These are phyloP conservation scores for Teleogryllus occipitalis DNA, from an alignment of 1,140 invertebrate species.

Conservation along the genomic window DNA sequence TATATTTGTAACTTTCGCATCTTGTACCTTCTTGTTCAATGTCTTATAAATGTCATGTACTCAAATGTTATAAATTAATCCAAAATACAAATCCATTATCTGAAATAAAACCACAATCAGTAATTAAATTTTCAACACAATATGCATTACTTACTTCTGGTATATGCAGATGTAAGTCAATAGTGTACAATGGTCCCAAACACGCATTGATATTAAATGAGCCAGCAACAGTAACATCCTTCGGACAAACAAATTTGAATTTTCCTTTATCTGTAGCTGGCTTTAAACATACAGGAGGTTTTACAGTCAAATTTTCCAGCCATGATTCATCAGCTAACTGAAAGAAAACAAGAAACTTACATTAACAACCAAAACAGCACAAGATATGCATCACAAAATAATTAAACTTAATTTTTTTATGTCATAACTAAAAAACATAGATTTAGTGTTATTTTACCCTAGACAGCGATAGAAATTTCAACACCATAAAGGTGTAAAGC, in stretches of 20 bases:
- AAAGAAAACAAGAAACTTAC: slow-evolving; percentile 10
- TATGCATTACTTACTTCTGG: slow-evolving; percentile 40
- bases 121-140: background rate
- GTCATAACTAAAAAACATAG: too few species aligned
- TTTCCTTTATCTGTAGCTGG: slow-evolving; percentile 29
- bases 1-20: slow-evolving; percentile 14
- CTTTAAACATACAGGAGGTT: slow-evolving; percentile 32
- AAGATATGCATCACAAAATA: background rate
- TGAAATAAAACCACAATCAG: too few species aligned
- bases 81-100: too few species aligned
- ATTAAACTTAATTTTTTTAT: too few species aligned
- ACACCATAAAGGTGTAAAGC: too few species aligned
- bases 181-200: slow-evolving; percentile 48
- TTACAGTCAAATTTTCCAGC: slow-evolving; percentile 37
- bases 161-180: slow-evolving; percentile 61
- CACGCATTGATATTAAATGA: slow-evolving; percentile 49
- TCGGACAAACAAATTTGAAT: slow-evolving; percentile 54
- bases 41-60: too few species aligned
- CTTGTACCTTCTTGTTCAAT: background rate
- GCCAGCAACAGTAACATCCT: slow-evolving; percentile 50
- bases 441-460: too few species aligned
- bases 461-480: too few species aligned
- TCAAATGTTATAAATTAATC: too few species aligned
- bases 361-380: background rate
- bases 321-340: slow-evolving; percentile 32